A percentile compares a stretch with the other conserved stretches of the same genome.
Conservation (phyloP, 2,113 vertebrate species). For the Barnardius zonarius region DNA sequence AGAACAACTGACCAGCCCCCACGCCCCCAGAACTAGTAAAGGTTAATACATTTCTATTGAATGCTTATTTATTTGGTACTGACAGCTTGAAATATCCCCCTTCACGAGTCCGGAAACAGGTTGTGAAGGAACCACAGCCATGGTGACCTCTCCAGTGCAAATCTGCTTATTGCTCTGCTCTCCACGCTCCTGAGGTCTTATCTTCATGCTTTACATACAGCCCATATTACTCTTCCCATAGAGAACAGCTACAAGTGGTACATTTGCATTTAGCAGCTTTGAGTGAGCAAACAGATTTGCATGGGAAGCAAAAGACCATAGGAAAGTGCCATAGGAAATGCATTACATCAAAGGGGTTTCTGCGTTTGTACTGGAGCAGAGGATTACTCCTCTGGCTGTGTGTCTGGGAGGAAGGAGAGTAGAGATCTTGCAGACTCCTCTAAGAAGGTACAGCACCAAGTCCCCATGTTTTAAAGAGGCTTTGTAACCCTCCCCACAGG, state of each 20-base stretch:
- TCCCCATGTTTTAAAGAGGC: background rate
- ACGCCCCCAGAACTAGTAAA: background rate
- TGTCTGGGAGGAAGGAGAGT: background rate
- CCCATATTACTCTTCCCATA: background rate
- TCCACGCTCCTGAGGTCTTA: background rate
- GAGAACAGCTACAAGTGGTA: background rate
- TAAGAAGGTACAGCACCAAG: background rate
- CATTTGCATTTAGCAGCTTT: conserved; percentile 11
- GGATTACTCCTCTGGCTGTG: background rate
- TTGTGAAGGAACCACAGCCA: background rate
- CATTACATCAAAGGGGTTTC: background rate
- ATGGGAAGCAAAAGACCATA: background rate
- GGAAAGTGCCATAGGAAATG: background rate
- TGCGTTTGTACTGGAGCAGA: background rate
- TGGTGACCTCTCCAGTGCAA: background rate
- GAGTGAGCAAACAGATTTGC: conserved; percentile 27
- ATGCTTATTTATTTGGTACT: background rate
- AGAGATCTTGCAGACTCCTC: background rate
- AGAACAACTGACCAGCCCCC: background rate
- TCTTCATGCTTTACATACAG: background rate
- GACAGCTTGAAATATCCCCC: background rate
- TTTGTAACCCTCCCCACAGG: background rate
- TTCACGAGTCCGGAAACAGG: background rate
- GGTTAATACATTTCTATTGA: background rate
- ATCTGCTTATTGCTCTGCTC: background rate